These are phyloP conservation scores for Cordilura impudica DNA, from an alignment of 2,888 invertebrate genomes.

Conservation along the genomic window DNA sequence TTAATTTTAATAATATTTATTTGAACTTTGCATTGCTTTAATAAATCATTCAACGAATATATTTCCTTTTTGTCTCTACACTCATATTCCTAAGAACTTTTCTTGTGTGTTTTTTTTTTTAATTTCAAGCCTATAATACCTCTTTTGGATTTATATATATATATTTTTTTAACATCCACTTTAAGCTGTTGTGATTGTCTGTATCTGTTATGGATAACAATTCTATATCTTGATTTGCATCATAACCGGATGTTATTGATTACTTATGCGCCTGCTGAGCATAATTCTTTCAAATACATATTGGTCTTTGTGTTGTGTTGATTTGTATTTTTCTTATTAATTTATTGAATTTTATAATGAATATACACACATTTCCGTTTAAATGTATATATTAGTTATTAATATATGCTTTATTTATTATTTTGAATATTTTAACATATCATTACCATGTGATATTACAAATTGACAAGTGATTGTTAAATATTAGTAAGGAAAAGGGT, in stretches of 20 bases:
- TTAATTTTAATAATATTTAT: too few species aligned
- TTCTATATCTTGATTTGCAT: slow-evolving; percentile 8
- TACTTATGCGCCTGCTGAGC: slow-evolving; percentile 47
- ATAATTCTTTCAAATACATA: slow-evolving; percentile 43
- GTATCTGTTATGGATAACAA: background rate
- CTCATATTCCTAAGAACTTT: background rate
- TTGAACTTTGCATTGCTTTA: background rate
- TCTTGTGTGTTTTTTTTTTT: background rate
- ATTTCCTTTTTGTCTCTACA: background rate
- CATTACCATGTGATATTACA: slow-evolving; percentile 39
- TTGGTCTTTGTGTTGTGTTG: slow-evolving; percentile 29
- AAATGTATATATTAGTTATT: background rate
- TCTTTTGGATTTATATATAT: background rate
- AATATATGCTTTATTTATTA: slow-evolving; percentile 35
- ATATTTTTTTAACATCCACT: background rate
- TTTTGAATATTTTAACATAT: slow-evolving; percentile 48
- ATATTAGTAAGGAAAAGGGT: slow-evolving; percentile 1
- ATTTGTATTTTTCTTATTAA: slow-evolving; percentile 8
- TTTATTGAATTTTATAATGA: background rate
- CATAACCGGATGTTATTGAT: slow-evolving; percentile 36
- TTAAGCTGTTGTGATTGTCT: too few species aligned
- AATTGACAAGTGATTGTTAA: slow-evolving; percentile 50
- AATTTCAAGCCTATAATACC: too few species aligned
- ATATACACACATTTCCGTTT: background rate
- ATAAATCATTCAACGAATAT: background rate